Evolutionary conservation across 2,113 vertebrate genomes (phyloP).

Genomic region (Cynoglossus semilaevis): DNA sequence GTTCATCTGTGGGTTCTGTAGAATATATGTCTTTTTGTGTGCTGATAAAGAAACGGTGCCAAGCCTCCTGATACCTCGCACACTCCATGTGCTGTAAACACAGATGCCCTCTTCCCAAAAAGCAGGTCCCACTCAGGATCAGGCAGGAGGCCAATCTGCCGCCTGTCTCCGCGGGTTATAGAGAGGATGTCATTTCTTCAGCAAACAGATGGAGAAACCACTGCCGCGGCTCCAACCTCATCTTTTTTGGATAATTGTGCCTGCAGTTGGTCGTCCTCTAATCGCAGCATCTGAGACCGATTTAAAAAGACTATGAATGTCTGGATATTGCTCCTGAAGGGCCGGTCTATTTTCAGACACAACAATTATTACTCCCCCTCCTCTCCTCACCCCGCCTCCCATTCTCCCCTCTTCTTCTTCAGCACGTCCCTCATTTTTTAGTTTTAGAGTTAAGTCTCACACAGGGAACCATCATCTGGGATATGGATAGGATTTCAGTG

Average conservation of each 20-base stretch:
- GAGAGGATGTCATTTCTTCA: slow-evolving; percentile 10
- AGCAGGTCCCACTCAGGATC: slow-evolving; percentile 4
- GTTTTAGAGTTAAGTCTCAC: slow-evolving; percentile 10
- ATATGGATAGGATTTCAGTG: slow-evolving; percentile 7
- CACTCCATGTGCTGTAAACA: slow-evolving; percentile 5
- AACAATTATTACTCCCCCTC: slow-evolving; percentile 19
- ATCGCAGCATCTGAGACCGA: slow-evolving; percentile 52
- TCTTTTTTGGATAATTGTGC: slow-evolving; percentile 32
- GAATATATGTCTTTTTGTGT: too few relatives aligned
- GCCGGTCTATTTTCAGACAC: slow-evolving; percentile 14
- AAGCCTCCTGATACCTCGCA: slow-evolving; percentile 2
- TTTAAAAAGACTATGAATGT: slow-evolving; percentile 39
- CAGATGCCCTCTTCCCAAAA: not conserved
- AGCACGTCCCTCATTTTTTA: too few relatives aligned
- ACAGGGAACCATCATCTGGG: not conserved
- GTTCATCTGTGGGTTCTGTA: not conserved
- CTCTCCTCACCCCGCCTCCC: too few relatives aligned
- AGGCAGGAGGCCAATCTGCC: slow-evolving; percentile 19
- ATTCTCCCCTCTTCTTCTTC: slow-evolving; percentile 2
- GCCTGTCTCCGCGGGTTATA: slow-evolving; percentile 39
- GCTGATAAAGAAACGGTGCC: slow-evolving; percentile 16
- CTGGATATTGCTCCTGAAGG: slow-evolving; percentile 28
- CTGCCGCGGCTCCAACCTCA: slow-evolving; percentile 37
- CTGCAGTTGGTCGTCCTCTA: slow-evolving; percentile 29
- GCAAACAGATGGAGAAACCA: slow-evolving; percentile 46